Conservation (phyloP, 2,113 vertebrate genomes). For the Physeter macrocephalus region DNA sequence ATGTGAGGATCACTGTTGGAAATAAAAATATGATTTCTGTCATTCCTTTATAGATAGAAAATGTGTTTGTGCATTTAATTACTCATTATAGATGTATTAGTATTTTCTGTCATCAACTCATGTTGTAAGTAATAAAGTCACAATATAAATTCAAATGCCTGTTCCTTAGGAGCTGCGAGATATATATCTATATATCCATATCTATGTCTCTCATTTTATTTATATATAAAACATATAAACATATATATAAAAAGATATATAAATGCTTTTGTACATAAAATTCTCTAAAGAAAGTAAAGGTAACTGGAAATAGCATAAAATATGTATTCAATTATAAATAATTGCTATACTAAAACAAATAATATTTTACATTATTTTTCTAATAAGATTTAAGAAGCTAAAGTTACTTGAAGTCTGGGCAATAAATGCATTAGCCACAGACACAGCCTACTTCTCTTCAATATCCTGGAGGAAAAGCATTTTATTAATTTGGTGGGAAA, state of each 20-base stretch:
- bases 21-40: background rate
- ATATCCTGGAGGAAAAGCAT: background rate
- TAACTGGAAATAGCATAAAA: conserved; percentile 17
- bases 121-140: background rate
- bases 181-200: background rate
- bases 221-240: background rate
- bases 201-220: background rate
- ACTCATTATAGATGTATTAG: background rate
- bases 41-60: background rate
- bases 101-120: background rate
- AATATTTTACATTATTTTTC: conserved; percentile 12
- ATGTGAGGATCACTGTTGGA: background rate
- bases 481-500: background rate
- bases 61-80: background rate
- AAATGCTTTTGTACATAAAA: background rate
- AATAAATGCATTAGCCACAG: background rate
- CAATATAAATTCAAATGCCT: background rate
- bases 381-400: background rate
- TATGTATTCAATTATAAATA: conserved; percentile 35
- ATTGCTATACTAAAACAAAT: background rate
- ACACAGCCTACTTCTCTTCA: background rate
- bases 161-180: background rate
- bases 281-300: background rate
- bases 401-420: background rate
- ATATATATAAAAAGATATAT: background rate